phyloP scores from a whole-genome alignment of 2,888 invertebrate genomes.

The Hydriomena furcata region DNA sequence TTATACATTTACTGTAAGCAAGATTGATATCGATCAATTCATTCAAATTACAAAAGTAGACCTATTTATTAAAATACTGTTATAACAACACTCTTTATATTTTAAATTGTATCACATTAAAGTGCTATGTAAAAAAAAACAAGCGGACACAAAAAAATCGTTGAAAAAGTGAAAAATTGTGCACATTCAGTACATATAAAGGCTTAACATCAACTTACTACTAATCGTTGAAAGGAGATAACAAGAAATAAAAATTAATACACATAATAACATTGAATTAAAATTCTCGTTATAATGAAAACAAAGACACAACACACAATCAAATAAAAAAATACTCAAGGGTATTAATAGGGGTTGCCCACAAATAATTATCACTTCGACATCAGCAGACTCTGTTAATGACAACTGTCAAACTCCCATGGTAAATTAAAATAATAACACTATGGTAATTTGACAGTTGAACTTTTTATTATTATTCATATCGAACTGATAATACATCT shows the following conservation, averaged over 20 bases:
- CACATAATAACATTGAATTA: constrained; percentile 51
- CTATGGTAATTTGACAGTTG: too few species aligned
- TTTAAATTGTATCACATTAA: constrained; percentile 2
- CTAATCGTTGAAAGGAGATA: constrained; percentile 39
- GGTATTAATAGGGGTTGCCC: too few species aligned
- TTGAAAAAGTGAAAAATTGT: constrained; percentile 11
- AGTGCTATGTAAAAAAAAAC: background rate
- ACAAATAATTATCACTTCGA: too few species aligned
- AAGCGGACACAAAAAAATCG: background rate
- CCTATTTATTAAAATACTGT: background rate
- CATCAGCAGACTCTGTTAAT: too few species aligned
- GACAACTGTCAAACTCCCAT: too few species aligned
- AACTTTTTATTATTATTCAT: too few species aligned
- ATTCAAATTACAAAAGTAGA: constrained; percentile 1
- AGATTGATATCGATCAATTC: too few species aligned
- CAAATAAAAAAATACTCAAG: constrained; percentile 4
- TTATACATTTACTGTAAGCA: too few species aligned
- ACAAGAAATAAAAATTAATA: constrained; percentile 42
- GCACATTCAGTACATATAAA: constrained; percentile 23
- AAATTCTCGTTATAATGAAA: constrained; percentile 45
- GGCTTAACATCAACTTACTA: constrained; percentile 30
- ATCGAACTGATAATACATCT: too few species aligned
- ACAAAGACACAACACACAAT: constrained; percentile 39
- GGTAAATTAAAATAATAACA: too few species aligned
- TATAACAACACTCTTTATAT: background rate